phyloP scores from a whole-genome alignment of 2,888 invertebrate genomes.

The Chalcosyrphus nemorum region DNA sequence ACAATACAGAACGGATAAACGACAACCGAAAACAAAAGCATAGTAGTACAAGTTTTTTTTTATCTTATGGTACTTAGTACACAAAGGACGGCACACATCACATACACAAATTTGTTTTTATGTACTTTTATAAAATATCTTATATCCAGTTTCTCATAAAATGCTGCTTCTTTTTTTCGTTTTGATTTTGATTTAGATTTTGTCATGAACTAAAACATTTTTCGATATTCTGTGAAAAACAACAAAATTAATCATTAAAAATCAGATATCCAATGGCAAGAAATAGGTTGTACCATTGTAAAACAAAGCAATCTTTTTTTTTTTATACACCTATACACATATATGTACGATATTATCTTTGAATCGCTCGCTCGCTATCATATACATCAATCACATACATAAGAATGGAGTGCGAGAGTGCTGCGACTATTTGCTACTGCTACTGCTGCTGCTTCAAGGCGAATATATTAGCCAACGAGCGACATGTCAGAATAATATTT shows the following conservation, averaged over 20 bases:
- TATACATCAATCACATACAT: conserved; percentile 30
- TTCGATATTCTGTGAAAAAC: conserved; percentile 37
- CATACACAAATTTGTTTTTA: conserved; percentile 29
- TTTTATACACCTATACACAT: conserved; percentile 49
- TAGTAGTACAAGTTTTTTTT: neutral
- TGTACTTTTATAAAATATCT: conserved; percentile 24
- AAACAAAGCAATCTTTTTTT: conserved; percentile 66
- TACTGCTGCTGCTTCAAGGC: conserved; percentile 30
- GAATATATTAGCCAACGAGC: conserved; percentile 7
- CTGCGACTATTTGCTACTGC: no score
- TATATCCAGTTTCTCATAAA: conserved; percentile 31
- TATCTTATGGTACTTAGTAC: conserved; percentile 45
- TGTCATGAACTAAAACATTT: conserved; percentile 24
- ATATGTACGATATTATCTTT: neutral
- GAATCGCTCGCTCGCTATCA: conserved; percentile 33
- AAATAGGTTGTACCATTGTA: conserved; percentile 54
- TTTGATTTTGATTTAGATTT: no score
- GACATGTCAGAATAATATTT: conserved; percentile 60
- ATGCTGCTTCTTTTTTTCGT: no score
- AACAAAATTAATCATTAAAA: conserved; percentile 50
- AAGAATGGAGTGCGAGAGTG: conserved; percentile 24
- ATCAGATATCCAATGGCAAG: conserved; percentile 61
- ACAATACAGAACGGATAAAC: conserved; percentile 51
- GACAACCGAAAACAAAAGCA: conserved; percentile 66
- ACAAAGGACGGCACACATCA: conserved; percentile 62